Base-by-base conservation (phyloP, 2,888 invertebrate genomes). In the Platycnemis pennipes region DNA sequence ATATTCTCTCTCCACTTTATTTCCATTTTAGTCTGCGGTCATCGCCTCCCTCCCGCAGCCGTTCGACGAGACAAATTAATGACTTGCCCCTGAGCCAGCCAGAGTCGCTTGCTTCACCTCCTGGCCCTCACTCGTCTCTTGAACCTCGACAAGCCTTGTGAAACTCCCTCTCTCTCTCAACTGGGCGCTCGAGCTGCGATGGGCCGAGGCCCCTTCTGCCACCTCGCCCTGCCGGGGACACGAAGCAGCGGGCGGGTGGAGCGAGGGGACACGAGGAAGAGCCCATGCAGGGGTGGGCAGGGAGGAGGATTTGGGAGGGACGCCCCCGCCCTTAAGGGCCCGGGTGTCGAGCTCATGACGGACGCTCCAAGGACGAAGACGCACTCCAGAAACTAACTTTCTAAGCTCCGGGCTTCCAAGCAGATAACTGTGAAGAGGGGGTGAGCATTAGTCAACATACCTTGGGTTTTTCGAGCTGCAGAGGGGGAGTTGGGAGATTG, bases 391-490 rank as follows among this genome's bases (percentile, higher is more conserved):
- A 63, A 63, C n/a, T n/a, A 63, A 63, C 63, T 63, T 63, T 63
- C 63, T 63, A 63, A 63, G 63, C 63, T 63, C n/a, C 26, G 63
- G 63, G 63, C 63, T 63, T 63, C 63, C 63, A 22, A n/a, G 19
- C 63, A 63, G 63, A 63, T 63, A 63, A 63, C 63, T 63, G 63
- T 63, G 63, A 63, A 63, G 63, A 63, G n/a, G 63, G 63, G 63
- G 63, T 7, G 26, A 26, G 63, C 63, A 26, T 63, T 63, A 63
- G 63, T 63, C 63, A 63, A 63, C 63, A 63, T 26, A 16, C 63
- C 63, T 7, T 63, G 11, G 53, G 53, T 19, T 53, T 8, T 53
- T 53, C 16, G 53, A 53, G 53, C n/a, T n/a, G n/a, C n/a, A n/a
- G n/a, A n/a, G n/a, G n/a, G 19, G 63, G 63, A n/a, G 63, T 8